phyloP scores from a whole-genome alignment of 2,113 vertebrate genomes.

The Capreolus pygargus region DNA sequence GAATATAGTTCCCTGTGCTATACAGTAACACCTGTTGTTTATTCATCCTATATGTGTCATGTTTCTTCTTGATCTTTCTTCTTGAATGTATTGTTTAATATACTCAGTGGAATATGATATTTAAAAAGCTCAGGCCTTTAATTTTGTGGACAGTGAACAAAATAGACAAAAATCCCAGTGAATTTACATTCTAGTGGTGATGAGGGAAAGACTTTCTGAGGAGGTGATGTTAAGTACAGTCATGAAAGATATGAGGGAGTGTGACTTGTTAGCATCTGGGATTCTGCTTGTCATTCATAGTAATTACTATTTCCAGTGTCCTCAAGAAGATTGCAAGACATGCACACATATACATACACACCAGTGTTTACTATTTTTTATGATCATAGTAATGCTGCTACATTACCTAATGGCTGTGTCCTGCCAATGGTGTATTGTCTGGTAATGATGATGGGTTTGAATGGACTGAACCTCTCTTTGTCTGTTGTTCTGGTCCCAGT shows the following conservation, averaged over 20 bases:
- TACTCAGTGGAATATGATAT: neutral
- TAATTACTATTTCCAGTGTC: neutral
- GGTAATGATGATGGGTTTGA: neutral
- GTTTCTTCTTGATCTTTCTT: neutral
- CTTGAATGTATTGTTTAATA: conserved; percentile 7
- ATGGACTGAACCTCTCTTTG: neutral
- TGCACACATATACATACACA: fast-evolving
- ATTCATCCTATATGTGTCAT: neutral
- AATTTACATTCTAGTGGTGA: neutral
- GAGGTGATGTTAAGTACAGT: neutral
- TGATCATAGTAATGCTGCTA: neutral
- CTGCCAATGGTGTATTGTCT: neutral
- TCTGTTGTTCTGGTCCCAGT: neutral
- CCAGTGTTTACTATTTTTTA: neutral
- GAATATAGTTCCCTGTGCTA: neutral
- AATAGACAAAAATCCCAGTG: neutral
- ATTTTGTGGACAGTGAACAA: neutral
- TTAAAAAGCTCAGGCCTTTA: conserved; percentile 23
- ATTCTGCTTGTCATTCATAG: neutral
- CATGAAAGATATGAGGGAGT: neutral
- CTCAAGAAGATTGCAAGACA: neutral
- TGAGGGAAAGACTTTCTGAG: neutral
- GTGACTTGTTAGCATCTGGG: neutral
- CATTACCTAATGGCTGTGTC: neutral
- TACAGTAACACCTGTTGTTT: neutral